Percentiles rank a stretch among this genome's conserved stretches.
Conservation (phyloP, 2,888 invertebrate genomes). For the Drosophila sordidapex region DNA sequence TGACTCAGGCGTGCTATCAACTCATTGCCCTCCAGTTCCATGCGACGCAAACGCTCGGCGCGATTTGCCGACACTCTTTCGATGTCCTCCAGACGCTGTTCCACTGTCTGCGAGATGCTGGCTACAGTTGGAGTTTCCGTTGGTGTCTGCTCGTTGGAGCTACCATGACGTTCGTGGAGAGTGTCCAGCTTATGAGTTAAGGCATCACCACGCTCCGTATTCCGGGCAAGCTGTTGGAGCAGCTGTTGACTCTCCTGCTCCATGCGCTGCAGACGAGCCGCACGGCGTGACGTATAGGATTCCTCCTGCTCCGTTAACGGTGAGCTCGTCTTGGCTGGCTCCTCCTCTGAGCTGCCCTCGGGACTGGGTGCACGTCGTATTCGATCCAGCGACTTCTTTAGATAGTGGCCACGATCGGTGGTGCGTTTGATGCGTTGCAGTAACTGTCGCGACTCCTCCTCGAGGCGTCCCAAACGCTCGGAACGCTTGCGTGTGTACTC, state of each 20-base stretch:
- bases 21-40: constrained; percentile 93
- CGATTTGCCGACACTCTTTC: constrained; percentile 80
- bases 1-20: constrained; percentile 86
- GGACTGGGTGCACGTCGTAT: constrained; percentile 78
- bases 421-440: constrained; percentile 91
- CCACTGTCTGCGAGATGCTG: constrained; percentile 63
- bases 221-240: constrained; percentile 84
- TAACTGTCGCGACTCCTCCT: constrained; percentile 92
- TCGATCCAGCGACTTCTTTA: constrained; percentile 80
- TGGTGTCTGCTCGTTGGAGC: neutral
- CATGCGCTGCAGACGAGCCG: constrained; percentile 85
- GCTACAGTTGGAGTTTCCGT: constrained; percentile 15
- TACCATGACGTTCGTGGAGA: constrained; percentile 71
- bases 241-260: constrained; percentile 93
- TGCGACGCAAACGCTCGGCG: constrained; percentile 84
- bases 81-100: constrained; percentile 80
- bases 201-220: constrained; percentile 73
- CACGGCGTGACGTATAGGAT: constrained; percentile 75
- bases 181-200: constrained; percentile 76
- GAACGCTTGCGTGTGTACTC: constrained; percentile 83
- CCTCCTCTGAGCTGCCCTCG: constrained; percentile 81
- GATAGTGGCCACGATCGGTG: constrained; percentile 85
- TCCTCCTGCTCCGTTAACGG: constrained; percentile 79
- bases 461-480: constrained; percentile 86
- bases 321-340: constrained; percentile 5